Evolutionary conservation across 2,888 invertebrate genomes (phyloP), one percentile per base, ranked within the genome.

Genomic region (Dione juno): DNA sequence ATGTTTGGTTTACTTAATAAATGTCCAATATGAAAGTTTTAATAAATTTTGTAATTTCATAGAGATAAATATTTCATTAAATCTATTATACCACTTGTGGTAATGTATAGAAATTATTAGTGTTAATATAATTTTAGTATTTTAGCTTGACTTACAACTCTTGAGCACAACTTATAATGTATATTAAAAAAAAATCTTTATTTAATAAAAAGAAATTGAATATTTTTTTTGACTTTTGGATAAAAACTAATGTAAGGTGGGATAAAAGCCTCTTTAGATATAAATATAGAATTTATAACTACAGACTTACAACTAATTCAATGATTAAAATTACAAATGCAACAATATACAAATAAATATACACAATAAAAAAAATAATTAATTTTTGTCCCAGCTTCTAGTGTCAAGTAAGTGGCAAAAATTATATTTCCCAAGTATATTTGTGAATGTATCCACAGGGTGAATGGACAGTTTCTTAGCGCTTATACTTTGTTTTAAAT

Each of bases 241-340:
- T 21, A 59, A 48, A 21, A 13, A 40, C 48, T 59, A 28, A 19
- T 28, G 28, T 28, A 28, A 28, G 69, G 69, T 69, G 69, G 69
- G 69, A 64, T 64, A 64, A 45, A 64, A 69, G 69, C 69, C 63
- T 69, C 69, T 64, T 54, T n/a, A 19, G 37, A 64, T 48, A 7
- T n/a, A 52, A 19, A 50, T 58, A 16, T 45, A 43, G 37, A 41
- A 43, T 37, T 37, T 58, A 50, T 58, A 11, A 58, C 57, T 45
- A 66, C 37, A 48, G 64, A 37, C 50, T 64, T 40, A 37, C 21
- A 53, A 53, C 21, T n/a, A 65, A 65, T 40, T 54, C 37, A 16
- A 13, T 37, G 8, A 3, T 37, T 61, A 14, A 28, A 61, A 61
- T 10, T 45, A 45, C 0, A 61, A 50, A 16, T 19, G 10, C 16